Conservation (phyloP, 2,113 vertebrate genomes). For the Cepphus grylle region DNA sequence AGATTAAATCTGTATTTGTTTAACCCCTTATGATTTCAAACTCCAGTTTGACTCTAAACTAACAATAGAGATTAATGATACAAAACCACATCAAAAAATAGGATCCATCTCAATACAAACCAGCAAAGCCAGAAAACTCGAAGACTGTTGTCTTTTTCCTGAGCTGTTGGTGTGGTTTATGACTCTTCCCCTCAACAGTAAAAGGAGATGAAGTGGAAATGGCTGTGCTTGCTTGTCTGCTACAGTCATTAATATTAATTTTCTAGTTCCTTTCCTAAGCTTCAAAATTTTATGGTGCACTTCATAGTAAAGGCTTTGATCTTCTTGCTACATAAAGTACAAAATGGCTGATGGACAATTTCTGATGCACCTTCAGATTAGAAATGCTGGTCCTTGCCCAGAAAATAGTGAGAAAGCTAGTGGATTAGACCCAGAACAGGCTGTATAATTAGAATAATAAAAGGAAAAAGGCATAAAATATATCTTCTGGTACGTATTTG, state of each 20-base stretch:
- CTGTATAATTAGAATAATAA: neutral
- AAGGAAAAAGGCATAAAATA: neutral
- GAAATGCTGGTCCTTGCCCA: neutral
- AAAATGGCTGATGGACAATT: constrained; percentile 1
- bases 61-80: neutral
- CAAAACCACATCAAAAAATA: neutral
- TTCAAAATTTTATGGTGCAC: constrained; percentile 25
- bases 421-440: neutral
- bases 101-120: neutral
- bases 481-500: neutral
- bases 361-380: neutral
- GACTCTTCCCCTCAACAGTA: neutral
- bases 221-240: constrained; percentile 28
- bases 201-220: constrained; percentile 34
- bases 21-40: neutral
- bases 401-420: neutral
- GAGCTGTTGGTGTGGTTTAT: constrained; percentile 9
- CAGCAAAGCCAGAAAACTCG: neutral
- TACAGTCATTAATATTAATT: constrained; percentile 38
- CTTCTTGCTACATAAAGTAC: constrained; percentile 14
- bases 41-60: neutral
- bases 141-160: neutral
- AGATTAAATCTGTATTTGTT: neutral
- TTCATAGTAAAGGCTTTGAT: constrained; percentile 18
- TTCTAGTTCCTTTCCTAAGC: neutral